These are phyloP conservation scores for Mimumesa dahlbomi DNA, from an alignment of 2,888 invertebrate genomes.

Conservation along the genomic window DNA sequence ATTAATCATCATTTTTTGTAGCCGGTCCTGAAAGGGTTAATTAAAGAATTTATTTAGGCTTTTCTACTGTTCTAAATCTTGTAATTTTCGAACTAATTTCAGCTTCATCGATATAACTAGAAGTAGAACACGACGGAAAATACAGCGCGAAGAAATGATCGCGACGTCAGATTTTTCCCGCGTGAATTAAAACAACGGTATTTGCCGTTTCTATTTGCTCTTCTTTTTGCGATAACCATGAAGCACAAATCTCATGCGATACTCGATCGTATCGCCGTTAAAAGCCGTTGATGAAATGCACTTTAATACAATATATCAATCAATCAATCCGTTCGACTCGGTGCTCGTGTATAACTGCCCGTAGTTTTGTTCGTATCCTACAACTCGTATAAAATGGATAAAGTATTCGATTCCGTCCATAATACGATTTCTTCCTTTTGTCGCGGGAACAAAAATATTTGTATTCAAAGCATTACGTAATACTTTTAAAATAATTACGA, in stretches of 20 bases:
- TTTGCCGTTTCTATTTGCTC: neutral
- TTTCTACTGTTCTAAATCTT: no score
- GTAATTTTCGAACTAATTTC: no score
- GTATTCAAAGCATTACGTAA: no score
- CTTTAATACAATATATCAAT: slow-evolving; percentile 48
- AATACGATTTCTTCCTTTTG: neutral
- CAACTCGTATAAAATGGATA: slow-evolving; percentile 29
- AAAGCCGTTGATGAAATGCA: slow-evolving; percentile 66
- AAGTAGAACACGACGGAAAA: neutral
- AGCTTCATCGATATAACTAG: neutral
- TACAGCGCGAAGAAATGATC: neutral
- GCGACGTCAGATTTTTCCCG: neutral
- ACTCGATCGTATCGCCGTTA: slow-evolving; percentile 54
- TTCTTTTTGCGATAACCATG: slow-evolving; percentile 1
- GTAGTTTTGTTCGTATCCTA: slow-evolving; percentile 16
- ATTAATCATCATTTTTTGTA: neutral
- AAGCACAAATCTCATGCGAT: slow-evolving; percentile 12
- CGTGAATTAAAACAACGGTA: neutral
- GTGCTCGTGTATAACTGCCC: slow-evolving; percentile 27
- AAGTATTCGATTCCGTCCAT: slow-evolving; percentile 17
- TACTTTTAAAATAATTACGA: neutral
- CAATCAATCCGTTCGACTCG: slow-evolving; percentile 34
- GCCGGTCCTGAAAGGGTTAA: no score
- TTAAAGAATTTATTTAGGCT: no score
- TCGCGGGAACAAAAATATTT: neutral